These are phyloP conservation scores for Steatornis caripensis DNA, from an alignment of 2,113 vertebrate genomes.

Conservation along the genomic window DNA sequence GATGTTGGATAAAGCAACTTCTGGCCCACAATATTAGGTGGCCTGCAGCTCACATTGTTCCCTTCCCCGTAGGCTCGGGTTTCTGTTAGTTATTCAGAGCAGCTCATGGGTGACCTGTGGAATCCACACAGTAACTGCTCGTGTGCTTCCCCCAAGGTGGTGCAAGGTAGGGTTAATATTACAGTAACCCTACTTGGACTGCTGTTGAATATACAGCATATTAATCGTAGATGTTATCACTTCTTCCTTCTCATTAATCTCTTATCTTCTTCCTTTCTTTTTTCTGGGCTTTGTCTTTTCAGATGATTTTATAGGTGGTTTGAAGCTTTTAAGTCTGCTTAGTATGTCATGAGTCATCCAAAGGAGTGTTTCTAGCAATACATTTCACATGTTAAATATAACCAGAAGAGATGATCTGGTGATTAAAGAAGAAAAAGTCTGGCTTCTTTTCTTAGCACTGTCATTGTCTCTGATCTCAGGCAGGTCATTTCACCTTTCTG, in stretches of 20 bases:
- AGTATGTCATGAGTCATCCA: slow-evolving; percentile 57
- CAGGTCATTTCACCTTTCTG: slow-evolving; percentile 54
- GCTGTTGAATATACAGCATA: background rate
- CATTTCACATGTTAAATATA: slow-evolving; percentile 62
- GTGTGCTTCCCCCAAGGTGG: background rate
- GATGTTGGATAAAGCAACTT: background rate
- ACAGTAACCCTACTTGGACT: background rate
- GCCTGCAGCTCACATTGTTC: background rate
- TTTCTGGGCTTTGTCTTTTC: slow-evolving; percentile 61
- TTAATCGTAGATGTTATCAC: slow-evolving; percentile 53
- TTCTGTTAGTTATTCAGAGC: background rate
- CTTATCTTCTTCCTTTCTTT: slow-evolving; percentile 65
- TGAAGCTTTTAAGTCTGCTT: slow-evolving; percentile 57
- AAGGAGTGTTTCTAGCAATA: slow-evolving; percentile 63
- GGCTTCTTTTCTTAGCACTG: slow-evolving; percentile 40
- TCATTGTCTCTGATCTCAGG: slow-evolving; percentile 51
- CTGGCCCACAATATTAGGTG: background rate
- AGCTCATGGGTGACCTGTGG: background rate
- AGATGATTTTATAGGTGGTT: slow-evolving; percentile 58
- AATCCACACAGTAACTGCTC: background rate
- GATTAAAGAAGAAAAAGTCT: slow-evolving; percentile 66
- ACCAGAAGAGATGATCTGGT: slow-evolving; percentile 60
- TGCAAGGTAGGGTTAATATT: slow-evolving; percentile 44
- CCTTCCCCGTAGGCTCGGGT: background rate
- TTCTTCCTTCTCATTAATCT: slow-evolving; percentile 38